phyloP scores from a whole-genome alignment of 2,888 invertebrate genomes.

The Alitta virens region DNA sequence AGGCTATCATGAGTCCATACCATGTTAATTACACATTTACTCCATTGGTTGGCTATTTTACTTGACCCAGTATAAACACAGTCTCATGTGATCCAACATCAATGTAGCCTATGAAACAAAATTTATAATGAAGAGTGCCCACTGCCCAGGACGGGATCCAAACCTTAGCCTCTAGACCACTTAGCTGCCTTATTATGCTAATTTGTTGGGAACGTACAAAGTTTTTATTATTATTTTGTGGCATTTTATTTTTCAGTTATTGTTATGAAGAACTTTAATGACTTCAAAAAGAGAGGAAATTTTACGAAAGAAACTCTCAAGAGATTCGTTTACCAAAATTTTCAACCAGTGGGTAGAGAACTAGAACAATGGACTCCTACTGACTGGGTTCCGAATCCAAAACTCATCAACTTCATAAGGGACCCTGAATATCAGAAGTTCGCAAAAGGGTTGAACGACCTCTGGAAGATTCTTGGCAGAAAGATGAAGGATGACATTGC shows the following conservation, averaged over 20 bases:
- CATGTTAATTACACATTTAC: no score
- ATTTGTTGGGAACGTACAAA: no score
- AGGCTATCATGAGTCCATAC: no score
- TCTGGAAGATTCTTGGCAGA: constrained; percentile 58
- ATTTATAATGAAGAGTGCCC: no score
- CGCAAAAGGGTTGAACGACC: constrained; percentile 64
- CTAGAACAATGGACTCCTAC: constrained; percentile 46
- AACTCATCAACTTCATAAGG: constrained; percentile 61
- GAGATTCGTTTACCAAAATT: constrained; percentile 54
- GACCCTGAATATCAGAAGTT: constrained; percentile 72
- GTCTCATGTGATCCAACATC: no score
- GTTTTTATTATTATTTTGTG: no score
- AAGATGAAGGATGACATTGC: constrained; percentile 1
- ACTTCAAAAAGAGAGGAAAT: not conserved
- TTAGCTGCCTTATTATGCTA: no score
- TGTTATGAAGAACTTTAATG: constrained; percentile 63
- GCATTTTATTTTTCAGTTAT: constrained; percentile 36
- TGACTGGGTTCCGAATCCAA: constrained; percentile 59
- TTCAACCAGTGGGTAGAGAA: constrained; percentile 51
- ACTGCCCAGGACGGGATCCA: no score
- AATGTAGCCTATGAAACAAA: no score
- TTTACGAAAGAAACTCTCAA: not conserved
- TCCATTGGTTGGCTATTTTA: no score
- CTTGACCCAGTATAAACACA: no score
- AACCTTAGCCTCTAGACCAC: no score